Evolutionary conservation across 2,888 invertebrate species (phyloP).

Genomic region (Agrotis exclamationis): DNA sequence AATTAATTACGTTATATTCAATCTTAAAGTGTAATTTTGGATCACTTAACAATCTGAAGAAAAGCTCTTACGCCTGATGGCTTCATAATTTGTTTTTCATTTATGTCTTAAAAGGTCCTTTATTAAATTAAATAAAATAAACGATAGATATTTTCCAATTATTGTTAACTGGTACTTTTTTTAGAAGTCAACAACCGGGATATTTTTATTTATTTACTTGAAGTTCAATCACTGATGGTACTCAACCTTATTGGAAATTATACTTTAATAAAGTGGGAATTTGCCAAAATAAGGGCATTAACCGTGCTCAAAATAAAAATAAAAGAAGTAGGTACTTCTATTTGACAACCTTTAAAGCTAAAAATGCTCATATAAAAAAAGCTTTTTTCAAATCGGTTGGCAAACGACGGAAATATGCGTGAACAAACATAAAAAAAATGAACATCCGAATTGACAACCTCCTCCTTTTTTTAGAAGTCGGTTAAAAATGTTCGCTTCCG

Average conservation of each 20-base stretch:
- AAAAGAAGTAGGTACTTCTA: background rate
- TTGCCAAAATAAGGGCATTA: background rate
- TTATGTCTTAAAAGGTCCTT: background rate
- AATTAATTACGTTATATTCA: background rate
- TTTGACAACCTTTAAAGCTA: background rate
- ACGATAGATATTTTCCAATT: background rate
- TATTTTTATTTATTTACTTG: background rate
- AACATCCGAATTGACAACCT: no score
- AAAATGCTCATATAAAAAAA: no score
- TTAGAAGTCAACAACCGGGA: background rate
- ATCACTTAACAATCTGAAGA: slow-evolving; percentile 1
- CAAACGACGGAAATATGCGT: no score
- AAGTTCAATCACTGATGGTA: background rate
- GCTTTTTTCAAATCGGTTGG: no score
- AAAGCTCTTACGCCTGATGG: slow-evolving; percentile 5
- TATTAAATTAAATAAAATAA: background rate
- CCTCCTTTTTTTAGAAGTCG: no score
- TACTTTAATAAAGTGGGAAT: background rate
- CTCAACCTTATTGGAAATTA: background rate
- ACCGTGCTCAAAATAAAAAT: background rate
- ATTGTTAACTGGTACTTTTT: background rate
- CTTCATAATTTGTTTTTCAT: background rate
- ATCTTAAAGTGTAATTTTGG: slow-evolving; percentile 7
- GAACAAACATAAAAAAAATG: no score
- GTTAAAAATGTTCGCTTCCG: no score